Evolutionary conservation across 1,140 invertebrate genomes (phyloP), one percentile per base, ranked within the genome.

Genomic region (Heliconius eleuchia): DNA sequence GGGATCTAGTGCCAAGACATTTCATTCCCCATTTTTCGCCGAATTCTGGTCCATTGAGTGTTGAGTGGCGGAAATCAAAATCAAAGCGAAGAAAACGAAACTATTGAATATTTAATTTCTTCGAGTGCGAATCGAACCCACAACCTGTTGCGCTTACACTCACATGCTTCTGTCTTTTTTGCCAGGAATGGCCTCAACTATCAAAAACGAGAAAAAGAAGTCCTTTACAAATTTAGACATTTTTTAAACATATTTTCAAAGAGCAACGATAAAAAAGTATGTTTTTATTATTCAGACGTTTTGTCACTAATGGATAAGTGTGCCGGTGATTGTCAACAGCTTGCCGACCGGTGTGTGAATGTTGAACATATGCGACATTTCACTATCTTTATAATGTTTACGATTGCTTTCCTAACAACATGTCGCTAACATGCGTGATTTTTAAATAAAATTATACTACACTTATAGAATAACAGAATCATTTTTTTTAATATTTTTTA

Each of bases 321-420:
- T 78, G 76, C 73, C 76, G 71, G 19, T 30, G 74, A 46, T 66
- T 76, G 74, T 60, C 46, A 46, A 77, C 66, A 72, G 71, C 50
- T 46, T 50, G 76, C 70, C 76, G 50, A 73, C 76, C 71, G 19
- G 76, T 78, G 76, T 73, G 42, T 60, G 71, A 60, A 78, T 77
- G 76, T 72, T 72, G 42, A 77, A 78, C 76, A 78, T 73, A 37
- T 78, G 76, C 37, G 76, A 78, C 76, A 78, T 78, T 78, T 78
- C 71, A 78, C 76, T 78, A 78, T 78, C 76, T 34, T 78, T 76
- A 34, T 42, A 76, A 78, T 73, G 57, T 73, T 78, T 46, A 6
- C 23, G n/a, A 73, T 78, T 71, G 76, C 71, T 78, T 73, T 78
- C 76, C 71, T 71, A 23, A 23, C 23, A 23, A 23, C 23, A 60